Conservation (phyloP, 2,797 vertebrate genomes). For the Yasuhikotakia modesta region DNA sequence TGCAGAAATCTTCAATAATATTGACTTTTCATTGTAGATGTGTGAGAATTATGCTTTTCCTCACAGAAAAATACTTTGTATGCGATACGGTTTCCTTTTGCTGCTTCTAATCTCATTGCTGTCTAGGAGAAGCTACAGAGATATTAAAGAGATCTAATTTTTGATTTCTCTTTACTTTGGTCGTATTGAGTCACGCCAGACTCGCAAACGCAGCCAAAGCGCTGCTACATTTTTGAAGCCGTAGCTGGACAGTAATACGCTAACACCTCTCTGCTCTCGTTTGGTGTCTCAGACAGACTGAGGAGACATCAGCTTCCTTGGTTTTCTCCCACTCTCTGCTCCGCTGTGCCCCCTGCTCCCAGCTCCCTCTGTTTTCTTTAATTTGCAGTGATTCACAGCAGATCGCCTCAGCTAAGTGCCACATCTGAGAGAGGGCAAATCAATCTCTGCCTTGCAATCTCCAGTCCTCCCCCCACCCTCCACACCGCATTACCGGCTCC, state of each 20-base stretch:
- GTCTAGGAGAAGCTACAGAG: not conserved
- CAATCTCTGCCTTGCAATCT: constrained; percentile 47
- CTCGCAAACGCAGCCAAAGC: not conserved
- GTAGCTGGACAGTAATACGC: constrained; percentile 22
- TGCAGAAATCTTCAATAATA: no score
- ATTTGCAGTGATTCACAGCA: constrained; percentile 51
- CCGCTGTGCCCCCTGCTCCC: constrained; percentile 15
- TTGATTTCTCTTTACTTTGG: not conserved
- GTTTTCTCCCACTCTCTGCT: constrained; percentile 4
- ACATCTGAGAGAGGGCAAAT: constrained; percentile 49
- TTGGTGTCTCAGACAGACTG: constrained; percentile 9
- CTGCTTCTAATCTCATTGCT: constrained; percentile 2
- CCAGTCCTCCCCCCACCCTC: not conserved
- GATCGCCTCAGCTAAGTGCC: constrained; percentile 42
- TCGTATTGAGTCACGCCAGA: not conserved
- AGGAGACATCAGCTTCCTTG: constrained; percentile 13
- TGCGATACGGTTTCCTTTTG: not conserved
- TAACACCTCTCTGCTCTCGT: constrained; percentile 24
- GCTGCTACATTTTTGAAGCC: constrained; percentile 30
- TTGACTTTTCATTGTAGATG: no score
- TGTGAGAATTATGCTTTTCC: no score
- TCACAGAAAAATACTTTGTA: no score
- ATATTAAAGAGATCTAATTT: not conserved
- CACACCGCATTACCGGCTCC: constrained; percentile 60
- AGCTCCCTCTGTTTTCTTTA: constrained; percentile 52